These are phyloP conservation scores for Pachyseris speciosa DNA, from an alignment of 64 coral and sea anemone genomes.

Conservation along the genomic window DNA sequence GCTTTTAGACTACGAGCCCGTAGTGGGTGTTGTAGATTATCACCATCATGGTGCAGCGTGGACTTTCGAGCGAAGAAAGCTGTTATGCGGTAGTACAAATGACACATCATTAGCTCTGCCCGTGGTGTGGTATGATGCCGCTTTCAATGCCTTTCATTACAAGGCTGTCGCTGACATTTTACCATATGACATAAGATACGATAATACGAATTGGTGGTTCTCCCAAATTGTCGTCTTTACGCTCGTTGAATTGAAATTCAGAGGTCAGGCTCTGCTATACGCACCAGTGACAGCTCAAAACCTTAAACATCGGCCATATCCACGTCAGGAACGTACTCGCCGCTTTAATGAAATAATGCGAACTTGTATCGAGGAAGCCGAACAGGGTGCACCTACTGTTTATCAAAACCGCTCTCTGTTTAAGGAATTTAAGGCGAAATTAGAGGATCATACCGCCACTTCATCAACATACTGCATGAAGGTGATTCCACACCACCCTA, in stretches of 20 bases:
- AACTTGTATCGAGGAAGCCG: neutral
- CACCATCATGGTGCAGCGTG: neutral
- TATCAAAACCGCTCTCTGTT: neutral
- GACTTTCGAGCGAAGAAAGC: neutral
- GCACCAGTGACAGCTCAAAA: neutral
- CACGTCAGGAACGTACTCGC: neutral
- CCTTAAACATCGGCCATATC: neutral
- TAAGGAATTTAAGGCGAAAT: neutral
- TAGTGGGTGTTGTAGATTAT: constrained; percentile 2
- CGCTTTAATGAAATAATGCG: neutral
- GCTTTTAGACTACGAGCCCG: constrained; percentile 22
- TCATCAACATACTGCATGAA: constrained; percentile 1
- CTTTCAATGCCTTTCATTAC: neutral
- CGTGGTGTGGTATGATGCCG: neutral
- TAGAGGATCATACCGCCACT: neutral
- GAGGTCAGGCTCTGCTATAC: constrained; percentile 11
- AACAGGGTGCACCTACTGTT: neutral
- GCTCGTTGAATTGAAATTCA: constrained; percentile 10
- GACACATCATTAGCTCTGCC: neutral
- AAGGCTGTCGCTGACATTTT: constrained; percentile 21
- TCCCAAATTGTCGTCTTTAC: neutral
- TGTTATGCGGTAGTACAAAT: neutral
- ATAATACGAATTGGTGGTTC: neutral
- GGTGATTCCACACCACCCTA: neutral
- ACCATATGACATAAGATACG: neutral